Evolutionary conservation across 2,113 vertebrate genomes (phyloP).

Genomic region (Notothenia rossii): DNA sequence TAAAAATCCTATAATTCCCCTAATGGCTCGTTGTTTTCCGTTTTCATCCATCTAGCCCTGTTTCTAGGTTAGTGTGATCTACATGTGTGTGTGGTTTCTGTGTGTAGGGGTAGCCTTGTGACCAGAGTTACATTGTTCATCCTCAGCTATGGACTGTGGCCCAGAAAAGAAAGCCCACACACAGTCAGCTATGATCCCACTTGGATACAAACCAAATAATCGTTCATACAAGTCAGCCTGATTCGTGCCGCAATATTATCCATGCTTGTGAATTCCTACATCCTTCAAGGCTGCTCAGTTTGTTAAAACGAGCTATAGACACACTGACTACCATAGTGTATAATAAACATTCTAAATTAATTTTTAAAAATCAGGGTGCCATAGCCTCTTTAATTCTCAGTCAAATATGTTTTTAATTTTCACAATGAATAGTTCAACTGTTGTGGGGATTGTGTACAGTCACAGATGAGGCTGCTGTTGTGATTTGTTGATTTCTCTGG

Average conservation of each 20-base stretch:
- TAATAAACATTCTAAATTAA: constrained; percentile 37
- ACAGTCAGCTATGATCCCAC: constrained; percentile 69
- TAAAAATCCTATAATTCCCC: constrained; percentile 50
- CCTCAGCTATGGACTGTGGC: constrained; percentile 67
- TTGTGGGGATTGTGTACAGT: constrained; percentile 59
- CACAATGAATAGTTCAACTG: constrained; percentile 20
- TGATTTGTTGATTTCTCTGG: constrained; percentile 74
- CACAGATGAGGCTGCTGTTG: constrained; percentile 64
- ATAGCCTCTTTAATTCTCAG: constrained; percentile 37
- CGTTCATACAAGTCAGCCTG: constrained; percentile 55
- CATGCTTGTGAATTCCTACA: constrained; percentile 37
- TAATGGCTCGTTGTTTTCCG: constrained; percentile 57
- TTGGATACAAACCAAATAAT: constrained; percentile 73
- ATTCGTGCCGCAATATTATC: constrained; percentile 53
- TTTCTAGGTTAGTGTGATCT: constrained; percentile 64
- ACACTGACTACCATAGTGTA: constrained; percentile 26
- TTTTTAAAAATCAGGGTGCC: constrained; percentile 13
- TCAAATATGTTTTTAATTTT: constrained; percentile 32
- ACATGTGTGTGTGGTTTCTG: constrained; percentile 53
- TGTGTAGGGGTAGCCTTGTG: constrained; percentile 76
- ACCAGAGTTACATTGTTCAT: constrained; percentile 71
- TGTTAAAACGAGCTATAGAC: constrained; percentile 48
- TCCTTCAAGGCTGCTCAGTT: constrained; percentile 40
- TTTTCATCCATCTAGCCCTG: constrained; percentile 45
- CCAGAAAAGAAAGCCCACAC: constrained; percentile 74